A percentile compares a stretch with the other conserved stretches of the same genome.
Evolutionary conservation across 2,797 vertebrate species (phyloP).

Genomic region (Carapus acus): DNA sequence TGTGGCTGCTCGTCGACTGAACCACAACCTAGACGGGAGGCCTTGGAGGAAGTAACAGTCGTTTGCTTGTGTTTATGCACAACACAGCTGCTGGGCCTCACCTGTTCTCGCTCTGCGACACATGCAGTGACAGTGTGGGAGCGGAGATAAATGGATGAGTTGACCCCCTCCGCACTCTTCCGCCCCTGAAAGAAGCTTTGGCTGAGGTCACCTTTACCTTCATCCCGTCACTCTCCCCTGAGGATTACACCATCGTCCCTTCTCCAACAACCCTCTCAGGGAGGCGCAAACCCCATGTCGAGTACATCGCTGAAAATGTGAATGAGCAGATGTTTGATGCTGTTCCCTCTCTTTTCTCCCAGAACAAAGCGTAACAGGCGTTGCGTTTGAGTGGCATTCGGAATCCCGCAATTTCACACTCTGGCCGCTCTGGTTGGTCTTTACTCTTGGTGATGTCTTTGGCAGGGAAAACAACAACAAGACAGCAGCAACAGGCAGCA

Average conservation of each 20-base stretch:
- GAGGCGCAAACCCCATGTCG: constrained; percentile 6
- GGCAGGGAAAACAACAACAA: constrained; percentile 1
- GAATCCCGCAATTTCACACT: not conserved
- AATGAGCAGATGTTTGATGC: not conserved
- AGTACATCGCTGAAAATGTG: not conserved
- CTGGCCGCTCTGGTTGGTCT: not conserved
- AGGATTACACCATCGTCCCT: constrained; percentile 53
- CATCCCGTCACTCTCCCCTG: constrained; percentile 45
- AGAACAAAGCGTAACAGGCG: not conserved
- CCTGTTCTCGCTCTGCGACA: constrained; percentile 19
- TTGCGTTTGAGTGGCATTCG: not conserved
- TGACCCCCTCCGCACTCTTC: too few relatives aligned
- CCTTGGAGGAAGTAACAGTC: not conserved
- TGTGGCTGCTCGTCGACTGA: not conserved
- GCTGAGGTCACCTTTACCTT: constrained; percentile 68
- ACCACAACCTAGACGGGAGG: not conserved
- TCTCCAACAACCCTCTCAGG: constrained; percentile 31
- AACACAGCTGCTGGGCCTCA: constrained; percentile 26
- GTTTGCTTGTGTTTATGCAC: constrained; percentile 18
- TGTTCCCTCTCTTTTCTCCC: not conserved
- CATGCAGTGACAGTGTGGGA: constrained; percentile 11
- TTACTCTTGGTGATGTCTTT: constrained; percentile 16
- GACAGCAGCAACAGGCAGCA: constrained; percentile 44
- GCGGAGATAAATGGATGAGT: constrained; percentile 43
- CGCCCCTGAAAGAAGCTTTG: constrained; percentile 71